Percentiles rank a stretch among this genome's conserved stretches.
phyloP scores from a whole-genome alignment of 2,797 vertebrate species.

The Hybognathus amarus region DNA sequence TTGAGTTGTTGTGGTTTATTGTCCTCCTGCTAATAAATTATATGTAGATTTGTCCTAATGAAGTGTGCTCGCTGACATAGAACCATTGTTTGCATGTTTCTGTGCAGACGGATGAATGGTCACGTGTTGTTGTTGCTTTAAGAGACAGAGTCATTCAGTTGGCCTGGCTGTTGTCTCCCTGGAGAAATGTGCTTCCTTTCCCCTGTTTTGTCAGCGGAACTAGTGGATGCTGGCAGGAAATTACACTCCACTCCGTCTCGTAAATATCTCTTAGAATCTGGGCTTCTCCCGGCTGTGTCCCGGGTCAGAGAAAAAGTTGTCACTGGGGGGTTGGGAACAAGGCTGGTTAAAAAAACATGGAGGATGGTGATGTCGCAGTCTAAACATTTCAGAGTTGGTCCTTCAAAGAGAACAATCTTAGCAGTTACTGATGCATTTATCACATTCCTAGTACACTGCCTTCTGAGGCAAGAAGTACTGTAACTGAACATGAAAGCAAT shows the following conservation, averaged over 20 bases:
- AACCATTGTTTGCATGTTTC: slow-evolving; percentile 37
- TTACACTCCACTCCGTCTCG: slow-evolving; percentile 81
- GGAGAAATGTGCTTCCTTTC: slow-evolving; percentile 81
- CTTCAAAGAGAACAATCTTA: slow-evolving; percentile 24
- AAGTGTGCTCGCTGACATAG: slow-evolving; percentile 1
- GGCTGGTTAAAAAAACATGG: slow-evolving; percentile 42
- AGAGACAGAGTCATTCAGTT: slow-evolving; percentile 59
- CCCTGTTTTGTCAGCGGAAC: slow-evolving; percentile 80
- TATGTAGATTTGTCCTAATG: slow-evolving; percentile 10
- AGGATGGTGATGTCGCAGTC: slow-evolving; percentile 31
- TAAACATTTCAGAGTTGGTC: slow-evolving; percentile 31
- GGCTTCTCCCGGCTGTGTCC: slow-evolving; percentile 69
- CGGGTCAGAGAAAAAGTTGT: slow-evolving; percentile 58
- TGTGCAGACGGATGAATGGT: slow-evolving; percentile 26
- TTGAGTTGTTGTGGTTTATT: slow-evolving; percentile 5
- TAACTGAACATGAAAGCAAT: not conserved
- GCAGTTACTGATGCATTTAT: slow-evolving; percentile 19
- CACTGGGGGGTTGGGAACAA: slow-evolving; percentile 51
- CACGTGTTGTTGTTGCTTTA: slow-evolving; percentile 58
- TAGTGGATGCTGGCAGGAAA: slow-evolving; percentile 83
- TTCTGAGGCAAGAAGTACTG: not conserved
- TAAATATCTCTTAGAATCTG: slow-evolving; percentile 84
- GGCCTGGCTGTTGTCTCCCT: slow-evolving; percentile 66
- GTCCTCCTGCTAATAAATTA: not conserved
- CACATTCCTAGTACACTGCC: slow-evolving; percentile 4